These are phyloP conservation scores for Hylaeus volcanicus DNA, from an alignment of 1,140 invertebrate species.

Conservation along the genomic window DNA sequence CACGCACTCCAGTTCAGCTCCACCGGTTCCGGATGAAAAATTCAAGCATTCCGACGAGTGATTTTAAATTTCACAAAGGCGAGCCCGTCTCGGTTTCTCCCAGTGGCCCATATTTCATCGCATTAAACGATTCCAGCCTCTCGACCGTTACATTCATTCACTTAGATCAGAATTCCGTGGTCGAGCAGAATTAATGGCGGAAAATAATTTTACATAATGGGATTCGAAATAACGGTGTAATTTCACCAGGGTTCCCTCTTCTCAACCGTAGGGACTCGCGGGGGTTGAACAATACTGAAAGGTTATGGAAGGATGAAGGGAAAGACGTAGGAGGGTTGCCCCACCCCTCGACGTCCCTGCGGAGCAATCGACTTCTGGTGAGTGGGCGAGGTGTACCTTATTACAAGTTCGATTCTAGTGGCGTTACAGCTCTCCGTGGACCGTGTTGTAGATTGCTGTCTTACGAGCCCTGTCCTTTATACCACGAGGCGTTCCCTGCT, in stretches of 20 bases:
- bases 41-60: background rate
- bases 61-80: background rate
- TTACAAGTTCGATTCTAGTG: slow-evolving; percentile 76
- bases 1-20: background rate
- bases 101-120: background rate
- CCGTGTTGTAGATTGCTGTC: slow-evolving; percentile 68
- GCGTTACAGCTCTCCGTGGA: slow-evolving; percentile 70
- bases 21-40: background rate
- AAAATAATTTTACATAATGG: slow-evolving; percentile 2
- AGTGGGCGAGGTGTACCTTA: slow-evolving; percentile 69
- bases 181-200: background rate
- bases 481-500: slow-evolving; percentile 24
- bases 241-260: slow-evolving; percentile 31
- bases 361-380: slow-evolving; percentile 65
- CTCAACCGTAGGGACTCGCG: slow-evolving; percentile 7
- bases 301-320: slow-evolving; percentile 36
- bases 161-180: no score
- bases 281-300: slow-evolving; percentile 42
- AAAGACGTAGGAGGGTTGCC: slow-evolving; percentile 6
- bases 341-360: slow-evolving; percentile 43
- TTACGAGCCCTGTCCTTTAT: slow-evolving; percentile 58
- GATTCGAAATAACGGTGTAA: slow-evolving; percentile 30
- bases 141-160: background rate
- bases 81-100: background rate
- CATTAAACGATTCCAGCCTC: no score